A percentile compares a stretch with the other conserved stretches of the same genome.
phyloP scores from a whole-genome alignment of 2,113 vertebrate genomes.

The Terrapene triunguis region DNA sequence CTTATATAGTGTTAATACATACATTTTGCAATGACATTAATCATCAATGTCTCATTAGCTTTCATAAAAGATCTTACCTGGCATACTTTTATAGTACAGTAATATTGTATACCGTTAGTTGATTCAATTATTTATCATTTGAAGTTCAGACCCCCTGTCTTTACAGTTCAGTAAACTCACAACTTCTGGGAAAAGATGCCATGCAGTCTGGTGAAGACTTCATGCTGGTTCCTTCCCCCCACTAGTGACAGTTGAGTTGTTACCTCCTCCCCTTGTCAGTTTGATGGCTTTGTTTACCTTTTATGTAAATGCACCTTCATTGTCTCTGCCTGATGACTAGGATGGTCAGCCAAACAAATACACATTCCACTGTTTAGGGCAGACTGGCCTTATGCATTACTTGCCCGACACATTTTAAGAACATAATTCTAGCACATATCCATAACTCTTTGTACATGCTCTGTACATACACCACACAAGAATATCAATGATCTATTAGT shows the following conservation, averaged over 20 bases:
- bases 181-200: neutral
- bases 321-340: neutral
- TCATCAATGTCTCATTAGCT: neutral
- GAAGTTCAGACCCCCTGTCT: neutral
- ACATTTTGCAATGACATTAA: neutral
- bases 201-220: neutral
- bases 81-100: neutral
- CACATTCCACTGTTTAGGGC: neutral
- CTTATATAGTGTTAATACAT: neutral
- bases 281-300: neutral
- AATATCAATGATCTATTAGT: too few relatives aligned
- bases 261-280: neutral
- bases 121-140: neutral
- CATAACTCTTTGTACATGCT: too few relatives aligned
- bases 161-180: neutral
- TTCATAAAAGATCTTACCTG: neutral
- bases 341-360: neutral
- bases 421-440: too few relatives aligned
- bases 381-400: neutral
- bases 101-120: neutral
- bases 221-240: neutral
- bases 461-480: too few relatives aligned
- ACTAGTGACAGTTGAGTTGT: neutral
- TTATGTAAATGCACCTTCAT: neutral
- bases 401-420: neutral